Percentiles rank a stretch among this genome's conserved stretches.
Evolutionary conservation across 2,797 vertebrate genomes (phyloP).

Genomic region (Microtus californicus): DNA sequence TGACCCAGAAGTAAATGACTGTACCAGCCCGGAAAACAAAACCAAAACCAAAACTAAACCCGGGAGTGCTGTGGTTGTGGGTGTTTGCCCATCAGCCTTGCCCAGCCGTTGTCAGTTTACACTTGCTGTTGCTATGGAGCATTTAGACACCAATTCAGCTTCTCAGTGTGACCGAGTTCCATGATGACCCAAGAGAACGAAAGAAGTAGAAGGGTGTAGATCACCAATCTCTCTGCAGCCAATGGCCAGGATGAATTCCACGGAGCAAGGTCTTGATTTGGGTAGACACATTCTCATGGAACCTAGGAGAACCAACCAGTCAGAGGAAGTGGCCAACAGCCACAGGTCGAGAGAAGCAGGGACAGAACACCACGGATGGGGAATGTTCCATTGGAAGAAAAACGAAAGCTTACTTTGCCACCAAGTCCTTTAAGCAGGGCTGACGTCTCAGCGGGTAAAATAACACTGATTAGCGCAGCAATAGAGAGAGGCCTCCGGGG

Average conservation of each 20-base stretch:
- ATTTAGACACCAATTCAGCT: background rate
- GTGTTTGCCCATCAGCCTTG: background rate
- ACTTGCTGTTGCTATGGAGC: background rate
- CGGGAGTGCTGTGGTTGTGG: background rate
- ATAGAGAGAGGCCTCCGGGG: constrained; percentile 57
- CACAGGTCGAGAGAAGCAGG: constrained; percentile 41
- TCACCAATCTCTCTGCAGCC: fast-evolving
- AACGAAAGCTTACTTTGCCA: constrained; percentile 55
- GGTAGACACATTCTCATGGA: background rate
- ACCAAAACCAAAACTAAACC: background rate
- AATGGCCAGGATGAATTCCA: background rate
- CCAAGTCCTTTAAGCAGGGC: constrained; percentile 62
- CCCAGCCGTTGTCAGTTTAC: background rate
- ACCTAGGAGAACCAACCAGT: background rate
- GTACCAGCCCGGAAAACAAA: background rate
- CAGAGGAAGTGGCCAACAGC: background rate
- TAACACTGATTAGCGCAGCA: constrained; percentile 72
- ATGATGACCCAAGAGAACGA: background rate
- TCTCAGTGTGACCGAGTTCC: background rate
- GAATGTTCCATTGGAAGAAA: constrained; percentile 56
- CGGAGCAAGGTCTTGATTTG: background rate
- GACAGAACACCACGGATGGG: constrained; percentile 31
- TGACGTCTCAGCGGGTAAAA: constrained; percentile 65
- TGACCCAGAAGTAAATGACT: background rate
- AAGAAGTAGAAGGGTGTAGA: background rate